Base-by-base conservation (phyloP, 2,888 invertebrate species). In the Sipha maydis region DNA sequence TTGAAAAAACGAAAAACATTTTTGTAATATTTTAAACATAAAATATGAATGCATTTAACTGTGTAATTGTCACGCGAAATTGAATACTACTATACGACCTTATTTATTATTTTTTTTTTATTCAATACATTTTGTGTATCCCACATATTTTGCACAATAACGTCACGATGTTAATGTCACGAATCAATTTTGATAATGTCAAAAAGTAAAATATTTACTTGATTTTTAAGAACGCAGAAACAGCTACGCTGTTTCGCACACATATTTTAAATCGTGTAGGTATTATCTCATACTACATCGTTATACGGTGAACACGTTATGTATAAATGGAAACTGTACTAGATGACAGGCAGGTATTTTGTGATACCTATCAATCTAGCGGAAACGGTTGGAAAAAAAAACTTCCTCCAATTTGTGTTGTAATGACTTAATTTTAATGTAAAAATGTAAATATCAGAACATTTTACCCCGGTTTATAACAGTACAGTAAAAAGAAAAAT, bases 271-370 rank as follows among this genome's bases (percentile, higher is more conserved):
- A 83, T 71, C 71, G 11, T 9, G n/a, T n/a, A n/a, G n/a, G n/a
- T 71, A 61, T 61, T 61, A 61, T 61, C 21, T 71, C 28, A 71
- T 28, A 41, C 0, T 19, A 38, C 38, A 34, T 80, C n/a, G 54
- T 75, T n/a, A 34, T 21, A 4, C 11, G 8, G 34, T 31, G 76
- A 25, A 41, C 61, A 61, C 73, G 76, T 76, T 86, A 79, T 86
- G 86, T 79, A 79, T 73, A 56, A 79, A 79, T 86, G 79, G 80
- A 86, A 80, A 86, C 25, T 73, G 61, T 21, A 80, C 56, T 73
- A 56, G 80, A 86, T 86, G 79, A 86, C 86, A 73, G 71, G 79
- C 86, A 80, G 28, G 56, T 86, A 79, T 86, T 80, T 73, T 41
- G 61, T 76, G 38, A 54, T 76, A 77, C 71, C 71, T 84, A 78